Evolutionary conservation across 1,140 invertebrate genomes (phyloP), one percentile per base, ranked within the genome.

Genomic region (Akabosia matsudoensis): DNA sequence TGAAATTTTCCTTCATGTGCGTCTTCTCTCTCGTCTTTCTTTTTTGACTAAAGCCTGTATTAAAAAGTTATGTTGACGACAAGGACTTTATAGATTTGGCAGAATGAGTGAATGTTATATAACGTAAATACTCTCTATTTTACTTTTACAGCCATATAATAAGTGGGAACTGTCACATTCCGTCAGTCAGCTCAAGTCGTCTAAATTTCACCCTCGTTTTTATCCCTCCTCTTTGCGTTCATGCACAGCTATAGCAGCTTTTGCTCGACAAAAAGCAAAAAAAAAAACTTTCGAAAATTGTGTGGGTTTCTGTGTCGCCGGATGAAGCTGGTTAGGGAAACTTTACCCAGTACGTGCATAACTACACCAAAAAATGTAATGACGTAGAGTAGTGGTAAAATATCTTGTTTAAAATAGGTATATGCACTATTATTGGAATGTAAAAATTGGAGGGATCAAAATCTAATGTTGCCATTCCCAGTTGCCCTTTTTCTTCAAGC

Each of bases 121-220:
- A n/a, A n/a, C n/a, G n/a, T n/a, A n/a, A n/a, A n/a, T n/a, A n/a
- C n/a, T n/a, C n/a, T n/a, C n/a, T n/a, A n/a, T n/a, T n/a, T n/a
- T n/a, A n/a, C n/a, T n/a, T n/a, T n/a, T 67, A 67, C 24, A 67
- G n/a, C 61, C 61, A 24, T 67, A 67, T 61, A 61, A 61, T 67
- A 67, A 67, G 61, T 67, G 61, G 61, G 61, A 67, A 67, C 61
- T 67, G 61, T 67, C 61, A 67, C 61, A 67, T 67, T 67, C 61
- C 61, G 61, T 67, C 61, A 67, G 61, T 30, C 61, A 67, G 28
- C 61, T 67, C 61, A 30, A 31, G 13, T 67, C 61, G 24, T 30
- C 22, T 67, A 31, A 7, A 67, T 67, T 67, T 67, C 61, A 67
- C 61, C 61, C 61, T 67, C 61, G 14, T 56, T 7, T 67, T 7